A percentile compares a stretch with the other conserved stretches of the same genome.
Conservation (phyloP, 2,797 vertebrate species). For the Oceanodroma leucorhoa region DNA sequence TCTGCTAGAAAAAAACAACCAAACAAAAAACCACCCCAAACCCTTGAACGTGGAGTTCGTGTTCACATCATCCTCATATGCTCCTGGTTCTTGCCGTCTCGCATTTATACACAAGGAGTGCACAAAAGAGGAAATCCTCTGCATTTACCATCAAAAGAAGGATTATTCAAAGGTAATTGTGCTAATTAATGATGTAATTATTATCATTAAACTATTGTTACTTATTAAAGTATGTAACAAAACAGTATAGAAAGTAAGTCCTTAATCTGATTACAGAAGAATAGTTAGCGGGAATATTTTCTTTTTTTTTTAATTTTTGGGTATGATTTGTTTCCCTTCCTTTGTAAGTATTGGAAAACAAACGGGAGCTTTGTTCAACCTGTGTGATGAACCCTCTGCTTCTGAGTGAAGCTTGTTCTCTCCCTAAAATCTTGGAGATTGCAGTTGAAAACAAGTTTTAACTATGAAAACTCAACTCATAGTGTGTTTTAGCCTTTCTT, state of each 20-base stretch:
- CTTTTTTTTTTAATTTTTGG: not conserved
- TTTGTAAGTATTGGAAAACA: not conserved
- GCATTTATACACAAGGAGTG: not conserved
- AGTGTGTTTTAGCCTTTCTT: not conserved
- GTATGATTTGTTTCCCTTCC: not conserved
- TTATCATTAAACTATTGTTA: not conserved
- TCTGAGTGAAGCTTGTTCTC: fast-evolving
- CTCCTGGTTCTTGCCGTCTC: not conserved
- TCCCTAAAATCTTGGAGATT: not conserved
- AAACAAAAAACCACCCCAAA: not conserved
- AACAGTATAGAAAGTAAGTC: not conserved
- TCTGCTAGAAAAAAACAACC: not conserved
- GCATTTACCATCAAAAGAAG: not conserved
- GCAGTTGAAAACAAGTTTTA: not conserved
- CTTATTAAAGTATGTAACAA: not conserved
- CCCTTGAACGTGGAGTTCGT: not conserved
- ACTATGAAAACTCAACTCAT: not conserved
- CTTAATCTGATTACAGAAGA: not conserved
- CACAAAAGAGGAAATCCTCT: not conserved
- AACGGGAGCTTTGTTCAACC: not conserved
- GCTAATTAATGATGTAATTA: not conserved
- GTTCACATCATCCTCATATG: not conserved
- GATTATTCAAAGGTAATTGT: not conserved
- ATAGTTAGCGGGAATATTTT: not conserved
- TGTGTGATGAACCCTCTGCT: not conserved